phyloP scores from a whole-genome alignment of 1,140 invertebrate species.

The Thereuonema tuberculata region DNA sequence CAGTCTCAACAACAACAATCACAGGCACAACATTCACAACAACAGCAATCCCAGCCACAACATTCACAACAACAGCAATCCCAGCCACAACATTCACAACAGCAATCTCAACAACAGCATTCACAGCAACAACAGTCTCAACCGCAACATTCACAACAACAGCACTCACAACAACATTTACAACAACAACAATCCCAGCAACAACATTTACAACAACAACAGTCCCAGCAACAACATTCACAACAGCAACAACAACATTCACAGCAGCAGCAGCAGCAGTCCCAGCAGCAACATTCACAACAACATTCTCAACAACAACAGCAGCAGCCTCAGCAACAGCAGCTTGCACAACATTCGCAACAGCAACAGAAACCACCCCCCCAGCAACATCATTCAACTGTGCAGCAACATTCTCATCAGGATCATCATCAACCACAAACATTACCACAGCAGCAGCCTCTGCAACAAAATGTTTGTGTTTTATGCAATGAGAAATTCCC shows the following conservation, averaged over 20 bases:
- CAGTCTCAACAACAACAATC: conserved; percentile 6
- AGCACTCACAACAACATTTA: conserved; percentile 2
- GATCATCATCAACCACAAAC: background rate
- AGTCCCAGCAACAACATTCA: background rate
- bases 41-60: conserved; percentile 4
- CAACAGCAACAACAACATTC: background rate
- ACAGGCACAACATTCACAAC: background rate
- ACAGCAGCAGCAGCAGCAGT: background rate
- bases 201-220: background rate
- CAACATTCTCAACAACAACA: too few species aligned
- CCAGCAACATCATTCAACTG: background rate
- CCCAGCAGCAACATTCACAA: too few species aligned
- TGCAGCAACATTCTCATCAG: background rate
- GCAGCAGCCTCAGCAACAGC: background rate
- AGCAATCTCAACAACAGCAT: background rate
- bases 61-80: conserved; percentile 3
- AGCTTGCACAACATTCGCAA: background rate
- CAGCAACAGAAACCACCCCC: background rate
- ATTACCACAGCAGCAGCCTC: background rate
- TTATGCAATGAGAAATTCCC: conserved; percentile 6
- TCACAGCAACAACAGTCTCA: background rate
- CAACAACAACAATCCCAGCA: conserved; percentile 4
- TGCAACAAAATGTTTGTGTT: background rate
- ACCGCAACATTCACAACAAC: background rate
- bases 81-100: conserved; percentile 1